Evolutionary conservation across 2,113 vertebrate genomes (phyloP).

Genomic region (Indicator maculatus): DNA sequence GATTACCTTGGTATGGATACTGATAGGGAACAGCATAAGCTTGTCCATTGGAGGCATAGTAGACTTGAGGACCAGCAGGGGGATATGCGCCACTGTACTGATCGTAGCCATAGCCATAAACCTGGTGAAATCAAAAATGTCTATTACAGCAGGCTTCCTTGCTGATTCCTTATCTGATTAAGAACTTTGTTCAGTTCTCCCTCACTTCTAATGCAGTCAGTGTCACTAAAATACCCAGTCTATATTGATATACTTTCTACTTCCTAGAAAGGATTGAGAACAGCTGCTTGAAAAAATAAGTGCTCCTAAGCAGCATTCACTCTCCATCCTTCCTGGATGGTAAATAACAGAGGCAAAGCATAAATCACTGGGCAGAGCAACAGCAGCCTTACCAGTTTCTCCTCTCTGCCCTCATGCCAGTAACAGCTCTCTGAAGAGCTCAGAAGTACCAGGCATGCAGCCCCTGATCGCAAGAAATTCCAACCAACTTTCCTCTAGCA

Average conservation of each 20-base stretch:
- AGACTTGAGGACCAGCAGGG: slow-evolving; percentile 66
- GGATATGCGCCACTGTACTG: slow-evolving; percentile 70
- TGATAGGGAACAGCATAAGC: slow-evolving; percentile 76
- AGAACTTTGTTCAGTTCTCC: not conserved
- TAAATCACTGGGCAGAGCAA: not conserved
- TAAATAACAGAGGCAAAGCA: not conserved
- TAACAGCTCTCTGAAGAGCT: not conserved
- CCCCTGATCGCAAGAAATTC: not conserved
- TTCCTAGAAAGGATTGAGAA: not conserved
- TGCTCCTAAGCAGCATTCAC: not conserved
- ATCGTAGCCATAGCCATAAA: slow-evolving; percentile 77
- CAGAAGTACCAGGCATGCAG: not conserved
- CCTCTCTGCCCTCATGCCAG: not conserved
- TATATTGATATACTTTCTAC: not conserved
- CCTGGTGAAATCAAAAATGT: slow-evolving; percentile 38
- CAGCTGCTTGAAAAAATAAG: not conserved
- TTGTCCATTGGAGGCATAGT: slow-evolving; percentile 78
- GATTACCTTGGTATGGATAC: slow-evolving; percentile 79
- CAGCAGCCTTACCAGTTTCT: not conserved
- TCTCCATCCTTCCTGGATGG: not conserved
- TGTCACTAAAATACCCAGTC: not conserved
- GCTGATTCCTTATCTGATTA: not conserved
- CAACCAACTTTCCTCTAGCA: not conserved
- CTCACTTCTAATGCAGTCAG: not conserved
- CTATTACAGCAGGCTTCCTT: not conserved